phyloP scores from a whole-genome alignment of 2,113 vertebrate species.

The Engraulis encrasicolus region DNA sequence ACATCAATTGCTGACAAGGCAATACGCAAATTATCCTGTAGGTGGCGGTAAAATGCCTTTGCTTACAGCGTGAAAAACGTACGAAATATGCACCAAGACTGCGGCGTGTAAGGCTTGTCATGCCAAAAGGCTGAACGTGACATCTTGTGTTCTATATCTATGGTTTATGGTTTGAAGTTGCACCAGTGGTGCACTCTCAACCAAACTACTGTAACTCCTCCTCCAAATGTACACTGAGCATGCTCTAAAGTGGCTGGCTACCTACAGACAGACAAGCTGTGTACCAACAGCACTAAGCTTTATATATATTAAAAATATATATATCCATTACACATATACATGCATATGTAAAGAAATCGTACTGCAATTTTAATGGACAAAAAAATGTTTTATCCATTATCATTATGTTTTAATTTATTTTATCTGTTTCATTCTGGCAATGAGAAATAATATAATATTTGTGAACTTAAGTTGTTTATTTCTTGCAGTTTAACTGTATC shows the following conservation, averaged over 20 bases:
- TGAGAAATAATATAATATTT: slow-evolving; percentile 88
- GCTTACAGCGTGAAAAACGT: too few species aligned
- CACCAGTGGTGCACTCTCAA: not conserved
- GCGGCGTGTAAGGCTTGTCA: too few species aligned
- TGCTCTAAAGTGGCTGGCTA: slow-evolving; percentile 74
- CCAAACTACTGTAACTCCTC: slow-evolving; percentile 23
- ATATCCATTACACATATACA: slow-evolving; percentile 76
- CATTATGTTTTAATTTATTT: slow-evolving; percentile 97
- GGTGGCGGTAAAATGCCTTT: too few species aligned
- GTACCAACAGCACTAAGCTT: slow-evolving; percentile 45
- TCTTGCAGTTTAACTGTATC: slow-evolving; percentile 80
- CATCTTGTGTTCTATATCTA: too few species aligned
- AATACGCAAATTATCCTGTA: too few species aligned
- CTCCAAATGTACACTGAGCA: slow-evolving; percentile 70
- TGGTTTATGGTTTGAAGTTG: too few species aligned
- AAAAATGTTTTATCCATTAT: slow-evolving; percentile 80
- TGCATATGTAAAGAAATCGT: slow-evolving; percentile 85
- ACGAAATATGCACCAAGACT: too few species aligned
- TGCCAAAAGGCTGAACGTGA: too few species aligned
- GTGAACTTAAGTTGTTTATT: slow-evolving; percentile 69
- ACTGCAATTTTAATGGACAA: slow-evolving; percentile 82
- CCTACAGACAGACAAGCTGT: slow-evolving; percentile 77
- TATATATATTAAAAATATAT: slow-evolving; percentile 68
- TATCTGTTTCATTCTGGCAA: slow-evolving; percentile 95
- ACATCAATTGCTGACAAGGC: too few species aligned